Conservation (phyloP, 1,140 invertebrate species). For the Sminthurinus signatus region DNA sequence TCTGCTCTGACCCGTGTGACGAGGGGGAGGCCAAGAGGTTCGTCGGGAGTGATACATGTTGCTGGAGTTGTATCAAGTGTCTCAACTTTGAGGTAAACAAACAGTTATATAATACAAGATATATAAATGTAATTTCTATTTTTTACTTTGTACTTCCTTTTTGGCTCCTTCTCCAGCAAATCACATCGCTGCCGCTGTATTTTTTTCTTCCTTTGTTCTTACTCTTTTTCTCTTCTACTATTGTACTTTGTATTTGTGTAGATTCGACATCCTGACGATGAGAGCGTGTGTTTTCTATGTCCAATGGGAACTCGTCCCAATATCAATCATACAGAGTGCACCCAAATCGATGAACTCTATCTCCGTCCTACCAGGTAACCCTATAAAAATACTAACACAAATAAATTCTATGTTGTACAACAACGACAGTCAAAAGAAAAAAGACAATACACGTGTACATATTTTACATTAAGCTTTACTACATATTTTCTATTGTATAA, state of each 20-base stretch:
- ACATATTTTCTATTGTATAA: no score
- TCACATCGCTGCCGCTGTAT: no score
- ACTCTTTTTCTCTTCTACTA: constrained; percentile 4
- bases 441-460: no score
- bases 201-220: not conserved
- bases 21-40: constrained; percentile 83
- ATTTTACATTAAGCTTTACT: no score
- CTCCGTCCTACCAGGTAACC: constrained; percentile 56
- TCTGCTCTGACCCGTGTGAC: constrained; percentile 80
- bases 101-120: not conserved
- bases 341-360: constrained; percentile 74
- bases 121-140: not conserved
- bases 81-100: constrained; percentile 72
- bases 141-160: not conserved
- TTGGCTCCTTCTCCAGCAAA: not conserved
- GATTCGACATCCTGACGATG: constrained; percentile 69
- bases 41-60: constrained; percentile 84
- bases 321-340: constrained; percentile 62
- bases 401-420: no score
- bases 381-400: no score
- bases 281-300: constrained; percentile 76
- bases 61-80: constrained; percentile 95
- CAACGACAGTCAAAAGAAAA: no score
- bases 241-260: no score
- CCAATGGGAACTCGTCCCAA: constrained; percentile 73